Conservation (phyloP, 1,140 invertebrate genomes). For the Rhagoletis zephyria region DNA sequence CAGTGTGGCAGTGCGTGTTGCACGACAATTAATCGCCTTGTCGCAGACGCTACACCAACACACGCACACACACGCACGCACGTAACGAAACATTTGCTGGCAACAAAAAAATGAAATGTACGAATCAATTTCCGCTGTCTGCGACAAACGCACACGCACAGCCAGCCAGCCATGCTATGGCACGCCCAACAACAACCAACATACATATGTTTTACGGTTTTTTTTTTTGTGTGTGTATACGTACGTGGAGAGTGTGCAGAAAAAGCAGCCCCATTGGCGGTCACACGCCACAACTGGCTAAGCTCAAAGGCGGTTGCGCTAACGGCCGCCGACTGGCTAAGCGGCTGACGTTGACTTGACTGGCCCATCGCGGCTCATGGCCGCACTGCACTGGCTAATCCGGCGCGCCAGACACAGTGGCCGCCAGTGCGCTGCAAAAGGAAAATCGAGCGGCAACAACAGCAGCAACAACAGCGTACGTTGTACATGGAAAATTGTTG, state of each 20-base stretch:
- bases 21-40: slow-evolving; percentile 52
- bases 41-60: background rate
- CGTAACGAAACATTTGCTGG: background rate
- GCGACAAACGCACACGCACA: slow-evolving; percentile 44
- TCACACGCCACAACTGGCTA: slow-evolving; percentile 8
- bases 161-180: background rate
- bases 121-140: slow-evolving; percentile 52
- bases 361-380: background rate
- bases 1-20: slow-evolving; percentile 54
- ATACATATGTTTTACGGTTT: background rate
- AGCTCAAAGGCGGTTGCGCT: background rate
- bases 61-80: slow-evolving; percentile 29
- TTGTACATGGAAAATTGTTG: background rate
- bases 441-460: background rate
- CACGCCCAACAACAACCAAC: background rate
- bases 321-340: no score
- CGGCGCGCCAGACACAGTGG: slow-evolving; percentile 28
- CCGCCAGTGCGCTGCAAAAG: background rate
- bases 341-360: background rate
- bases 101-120: slow-evolving; percentile 43
- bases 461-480: background rate
- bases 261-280: slow-evolving; percentile 22
- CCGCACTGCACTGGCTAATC: background rate
- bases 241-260: background rate
- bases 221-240: no score